Conservation (phyloP, 1,140 invertebrate species). For the Zophobas atratus region DNA sequence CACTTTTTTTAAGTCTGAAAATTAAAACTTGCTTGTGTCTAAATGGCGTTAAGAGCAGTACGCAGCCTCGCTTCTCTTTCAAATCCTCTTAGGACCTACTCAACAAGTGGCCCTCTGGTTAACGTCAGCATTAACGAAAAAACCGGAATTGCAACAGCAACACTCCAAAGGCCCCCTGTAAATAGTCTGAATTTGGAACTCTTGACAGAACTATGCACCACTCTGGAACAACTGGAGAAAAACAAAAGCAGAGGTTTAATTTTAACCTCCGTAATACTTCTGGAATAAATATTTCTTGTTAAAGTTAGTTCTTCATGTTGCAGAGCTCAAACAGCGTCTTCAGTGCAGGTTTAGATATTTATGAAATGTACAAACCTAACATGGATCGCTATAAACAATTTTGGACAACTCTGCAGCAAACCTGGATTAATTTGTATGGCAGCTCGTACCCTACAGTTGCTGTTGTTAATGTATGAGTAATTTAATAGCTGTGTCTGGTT, state of each 20-base stretch:
- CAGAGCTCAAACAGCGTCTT: slow-evolving; percentile 83
- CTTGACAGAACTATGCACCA: slow-evolving; percentile 75
- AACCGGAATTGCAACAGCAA: slow-evolving; percentile 80
- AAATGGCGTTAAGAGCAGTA: slow-evolving; percentile 27
- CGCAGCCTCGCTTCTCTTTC: neutral
- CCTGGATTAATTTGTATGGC: slow-evolving; percentile 85
- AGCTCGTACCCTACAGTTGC: slow-evolving; percentile 81
- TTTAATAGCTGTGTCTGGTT: neutral
- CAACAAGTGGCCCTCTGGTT: slow-evolving; percentile 62
- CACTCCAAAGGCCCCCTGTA: slow-evolving; percentile 83
- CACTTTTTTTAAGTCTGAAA: too few relatives aligned
- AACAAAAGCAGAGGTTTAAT: slow-evolving; percentile 83
- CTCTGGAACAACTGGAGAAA: slow-evolving; percentile 78
- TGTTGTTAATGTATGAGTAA: slow-evolving; percentile 83
- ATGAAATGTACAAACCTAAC: slow-evolving; percentile 89
- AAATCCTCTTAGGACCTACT: slow-evolving; percentile 12
- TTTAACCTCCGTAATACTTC: slow-evolving; percentile 80
- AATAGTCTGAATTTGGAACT: slow-evolving; percentile 88
- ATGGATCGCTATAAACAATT: slow-evolving; percentile 78
- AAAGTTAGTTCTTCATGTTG: slow-evolving; percentile 56
- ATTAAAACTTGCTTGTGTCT: too few relatives aligned
- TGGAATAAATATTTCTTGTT: slow-evolving; percentile 35
- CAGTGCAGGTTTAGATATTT: slow-evolving; percentile 87
- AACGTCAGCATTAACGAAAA: slow-evolving; percentile 73
- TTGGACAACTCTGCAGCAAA: slow-evolving; percentile 85